These are phyloP conservation scores for Balanococcus diminutus DNA, from an alignment of 2,888 invertebrate genomes.

Conservation along the genomic window DNA sequence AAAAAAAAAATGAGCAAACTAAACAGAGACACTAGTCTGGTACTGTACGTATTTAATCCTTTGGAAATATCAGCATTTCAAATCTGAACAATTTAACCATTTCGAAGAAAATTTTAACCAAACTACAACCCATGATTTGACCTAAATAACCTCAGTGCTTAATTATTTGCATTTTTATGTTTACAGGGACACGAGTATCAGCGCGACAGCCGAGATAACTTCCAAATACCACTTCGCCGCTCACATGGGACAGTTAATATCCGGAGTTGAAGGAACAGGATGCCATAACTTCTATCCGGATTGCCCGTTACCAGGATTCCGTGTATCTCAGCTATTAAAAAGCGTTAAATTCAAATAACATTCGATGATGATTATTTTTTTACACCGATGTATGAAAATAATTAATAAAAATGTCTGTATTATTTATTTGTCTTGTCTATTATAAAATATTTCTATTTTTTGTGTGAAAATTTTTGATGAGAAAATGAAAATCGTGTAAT, in stretches of 20 bases:
- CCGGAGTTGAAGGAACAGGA: slow-evolving; percentile 70
- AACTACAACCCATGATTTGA: no score
- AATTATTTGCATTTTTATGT: neutral
- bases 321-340: slow-evolving; percentile 71
- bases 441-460: neutral
- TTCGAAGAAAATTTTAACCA: no score
- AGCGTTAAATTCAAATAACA: slow-evolving; percentile 61
- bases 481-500: neutral
- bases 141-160: no score
- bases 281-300: slow-evolving; percentile 72
- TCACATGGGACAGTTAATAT: slow-evolving; percentile 72
- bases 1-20: no score
- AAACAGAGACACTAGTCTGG: no score
- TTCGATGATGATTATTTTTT: neutral
- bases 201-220: slow-evolving; percentile 69
- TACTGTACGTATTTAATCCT: no score
- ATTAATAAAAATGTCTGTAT: slow-evolving; percentile 16
- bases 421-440: slow-evolving; percentile 29
- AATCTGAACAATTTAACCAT: no score
- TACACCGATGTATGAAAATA: neutral
- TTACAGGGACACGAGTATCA: slow-evolving; percentile 69
- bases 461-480: neutral
- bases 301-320: slow-evolving; percentile 69
- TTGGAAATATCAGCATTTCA: no score
- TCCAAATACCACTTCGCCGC: slow-evolving; percentile 72